Conservation (phyloP, 1,140 invertebrate genomes). For the Drosophila rhopaloa region DNA sequence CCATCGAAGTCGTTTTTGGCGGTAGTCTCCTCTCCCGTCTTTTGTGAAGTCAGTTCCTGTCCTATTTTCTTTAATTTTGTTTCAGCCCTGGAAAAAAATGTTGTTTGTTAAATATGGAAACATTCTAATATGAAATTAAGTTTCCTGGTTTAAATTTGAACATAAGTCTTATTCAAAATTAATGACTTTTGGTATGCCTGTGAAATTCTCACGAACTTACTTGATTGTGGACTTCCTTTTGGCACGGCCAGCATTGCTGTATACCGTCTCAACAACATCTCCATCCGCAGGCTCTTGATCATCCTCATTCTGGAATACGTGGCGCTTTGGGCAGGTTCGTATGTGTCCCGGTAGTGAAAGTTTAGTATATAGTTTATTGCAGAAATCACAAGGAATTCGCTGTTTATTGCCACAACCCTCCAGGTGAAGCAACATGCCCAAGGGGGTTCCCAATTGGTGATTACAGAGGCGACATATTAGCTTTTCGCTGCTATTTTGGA, state of each 20-base stretch:
- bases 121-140: no score
- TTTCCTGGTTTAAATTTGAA: no score
- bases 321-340: slow-evolving; percentile 37
- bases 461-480: slow-evolving; percentile 65
- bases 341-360: slow-evolving; percentile 27
- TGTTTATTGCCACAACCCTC: slow-evolving; percentile 57
- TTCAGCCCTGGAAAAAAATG: slow-evolving; percentile 63
- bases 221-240: slow-evolving; percentile 70
- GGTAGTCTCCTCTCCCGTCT: not conserved
- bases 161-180: no score
- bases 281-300: not conserved
- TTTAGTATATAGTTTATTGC: slow-evolving; percentile 45
- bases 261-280: slow-evolving; percentile 15
- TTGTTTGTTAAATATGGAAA: no score
- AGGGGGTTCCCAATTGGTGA: slow-evolving; percentile 38
- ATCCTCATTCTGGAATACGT: not conserved
- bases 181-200: no score
- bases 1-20: slow-evolving; percentile 44
- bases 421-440: slow-evolving; percentile 67
- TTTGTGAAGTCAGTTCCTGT: slow-evolving; percentile 1
- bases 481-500: slow-evolving; percentile 9
- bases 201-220: slow-evolving; percentile 21
- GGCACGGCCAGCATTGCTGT: slow-evolving; percentile 63
- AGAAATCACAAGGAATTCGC: slow-evolving; percentile 53
- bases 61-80: slow-evolving; percentile 64